A percentile compares a stretch with the other conserved stretches of the same genome.
These are phyloP conservation scores for Enteromius radiatus DNA, from an alignment of 2,797 vertebrate genomes.

Conservation along the genomic window DNA sequence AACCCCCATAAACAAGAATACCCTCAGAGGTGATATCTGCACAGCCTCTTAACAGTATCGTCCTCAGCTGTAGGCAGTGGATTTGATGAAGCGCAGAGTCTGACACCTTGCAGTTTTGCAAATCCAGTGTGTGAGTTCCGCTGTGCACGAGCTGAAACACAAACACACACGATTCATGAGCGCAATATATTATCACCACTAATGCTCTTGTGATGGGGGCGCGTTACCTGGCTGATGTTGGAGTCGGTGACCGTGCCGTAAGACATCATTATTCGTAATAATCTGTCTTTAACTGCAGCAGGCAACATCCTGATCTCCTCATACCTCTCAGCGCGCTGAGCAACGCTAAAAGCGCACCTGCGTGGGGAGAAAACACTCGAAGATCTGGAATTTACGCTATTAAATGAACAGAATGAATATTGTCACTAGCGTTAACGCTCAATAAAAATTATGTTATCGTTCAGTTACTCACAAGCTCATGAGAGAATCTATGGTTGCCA, in stretches of 20 bases:
- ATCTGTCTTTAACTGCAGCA: conserved; percentile 82
- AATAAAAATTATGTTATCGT: neutral
- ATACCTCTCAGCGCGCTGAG: conserved; percentile 76
- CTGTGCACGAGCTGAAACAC: conserved; percentile 34
- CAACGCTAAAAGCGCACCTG: conserved; percentile 79
- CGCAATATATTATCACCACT: neutral
- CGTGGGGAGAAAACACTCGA: neutral
- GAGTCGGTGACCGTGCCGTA: conserved; percentile 81
- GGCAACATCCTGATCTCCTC: conserved; percentile 81
- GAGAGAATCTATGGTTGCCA: conserved; percentile 55
- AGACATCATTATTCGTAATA: conserved; percentile 81
- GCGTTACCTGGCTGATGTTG: conserved; percentile 84
- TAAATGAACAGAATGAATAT: neutral
- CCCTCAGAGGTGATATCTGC: conserved; percentile 82
- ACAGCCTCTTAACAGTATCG: conserved; percentile 79
- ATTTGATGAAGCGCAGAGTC: conserved; percentile 80
- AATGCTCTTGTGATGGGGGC: neutral
- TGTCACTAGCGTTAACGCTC: neutral
- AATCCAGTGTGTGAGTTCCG: conserved; percentile 77
- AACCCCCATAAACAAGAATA: conserved; percentile 54
- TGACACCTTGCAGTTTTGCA: conserved; percentile 83
- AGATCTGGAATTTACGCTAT: neutral
- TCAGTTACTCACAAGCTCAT: conserved; percentile 63
- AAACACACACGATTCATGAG: neutral
- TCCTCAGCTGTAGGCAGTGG: conserved; percentile 80